These are phyloP conservation scores for Hypsibius dujardini DNA, from an alignment of 1,140 invertebrate species.

Conservation along the genomic window DNA sequence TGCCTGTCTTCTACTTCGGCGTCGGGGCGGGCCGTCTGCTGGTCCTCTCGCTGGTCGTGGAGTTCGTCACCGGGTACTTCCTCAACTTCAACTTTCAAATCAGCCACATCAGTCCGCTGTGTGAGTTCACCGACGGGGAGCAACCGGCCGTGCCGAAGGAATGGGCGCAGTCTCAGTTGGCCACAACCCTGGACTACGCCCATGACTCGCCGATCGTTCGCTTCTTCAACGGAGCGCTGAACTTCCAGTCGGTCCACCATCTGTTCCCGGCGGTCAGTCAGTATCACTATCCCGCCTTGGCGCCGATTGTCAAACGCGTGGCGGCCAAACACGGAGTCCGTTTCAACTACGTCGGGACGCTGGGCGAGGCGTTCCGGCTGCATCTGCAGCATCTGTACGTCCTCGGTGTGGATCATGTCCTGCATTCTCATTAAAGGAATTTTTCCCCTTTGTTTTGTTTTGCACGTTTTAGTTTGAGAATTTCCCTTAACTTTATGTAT, in stretches of 20 bases:
- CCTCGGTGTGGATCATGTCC: background rate
- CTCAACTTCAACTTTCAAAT: background rate
- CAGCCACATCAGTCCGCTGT: conserved; percentile 4
- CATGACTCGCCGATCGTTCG: background rate
- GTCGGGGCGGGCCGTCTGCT: background rate
- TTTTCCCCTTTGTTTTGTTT: no score
- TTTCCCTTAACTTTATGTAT: no score
- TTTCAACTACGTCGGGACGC: background rate
- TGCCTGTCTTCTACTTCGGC: background rate
- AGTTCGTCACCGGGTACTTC: background rate
- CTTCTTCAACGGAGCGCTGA: background rate
- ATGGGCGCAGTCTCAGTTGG: conserved; percentile 8
- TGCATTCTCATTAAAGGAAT: background rate
- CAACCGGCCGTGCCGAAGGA: background rate
- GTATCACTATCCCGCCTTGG: background rate
- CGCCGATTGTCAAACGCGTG: background rate
- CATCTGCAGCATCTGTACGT: background rate
- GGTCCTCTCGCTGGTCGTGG: background rate
- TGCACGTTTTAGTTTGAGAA: no score
- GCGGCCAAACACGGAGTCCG: background rate
- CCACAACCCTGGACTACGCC: background rate
- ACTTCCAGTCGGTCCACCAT: background rate
- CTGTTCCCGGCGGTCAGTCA: background rate
- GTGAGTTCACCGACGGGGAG: background rate
- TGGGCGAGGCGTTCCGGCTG: background rate